Conservation (phyloP, 2,113 vertebrate genomes). For the Furnarius figulus region DNA sequence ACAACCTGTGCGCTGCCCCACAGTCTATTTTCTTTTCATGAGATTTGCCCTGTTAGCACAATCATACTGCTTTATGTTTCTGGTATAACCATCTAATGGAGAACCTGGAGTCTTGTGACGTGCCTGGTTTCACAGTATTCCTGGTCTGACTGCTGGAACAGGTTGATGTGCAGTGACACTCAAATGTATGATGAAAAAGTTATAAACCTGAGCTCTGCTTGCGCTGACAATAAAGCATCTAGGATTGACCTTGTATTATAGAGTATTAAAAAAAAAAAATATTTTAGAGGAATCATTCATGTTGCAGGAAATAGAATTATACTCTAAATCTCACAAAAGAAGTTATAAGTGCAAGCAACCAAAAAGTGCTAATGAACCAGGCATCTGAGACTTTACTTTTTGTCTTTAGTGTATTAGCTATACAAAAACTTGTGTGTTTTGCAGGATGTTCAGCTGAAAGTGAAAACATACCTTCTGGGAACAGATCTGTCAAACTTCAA, state of each 20-base stretch:
- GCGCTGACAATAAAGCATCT: neutral
- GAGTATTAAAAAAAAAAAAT: neutral
- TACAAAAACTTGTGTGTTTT: slow-evolving; percentile 29
- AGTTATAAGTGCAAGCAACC: neutral
- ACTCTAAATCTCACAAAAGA: neutral
- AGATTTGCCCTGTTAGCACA: neutral
- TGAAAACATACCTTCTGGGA: slow-evolving; percentile 95
- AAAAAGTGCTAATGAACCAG: neutral
- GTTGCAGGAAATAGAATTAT: neutral
- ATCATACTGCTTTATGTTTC: neutral
- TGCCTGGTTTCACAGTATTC: neutral
- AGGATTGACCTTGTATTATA: neutral
- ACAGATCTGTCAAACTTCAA: slow-evolving; percentile 99
- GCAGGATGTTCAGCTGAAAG: slow-evolving; percentile 97
- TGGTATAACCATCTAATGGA: neutral
- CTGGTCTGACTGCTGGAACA: neutral
- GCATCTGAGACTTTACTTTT: neutral
- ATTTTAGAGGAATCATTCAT: neutral
- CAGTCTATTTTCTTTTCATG: neutral
- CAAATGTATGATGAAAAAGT: neutral
- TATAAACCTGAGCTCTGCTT: neutral
- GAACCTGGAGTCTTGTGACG: neutral
- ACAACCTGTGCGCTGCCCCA: neutral
- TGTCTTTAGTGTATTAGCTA: neutral
- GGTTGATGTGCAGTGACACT: neutral